Percentiles rank a stretch among this genome's conserved stretches.
These are phyloP conservation scores for Leptosomus discolor DNA, from an alignment of 2,113 vertebrate species.

Conservation along the genomic window DNA sequence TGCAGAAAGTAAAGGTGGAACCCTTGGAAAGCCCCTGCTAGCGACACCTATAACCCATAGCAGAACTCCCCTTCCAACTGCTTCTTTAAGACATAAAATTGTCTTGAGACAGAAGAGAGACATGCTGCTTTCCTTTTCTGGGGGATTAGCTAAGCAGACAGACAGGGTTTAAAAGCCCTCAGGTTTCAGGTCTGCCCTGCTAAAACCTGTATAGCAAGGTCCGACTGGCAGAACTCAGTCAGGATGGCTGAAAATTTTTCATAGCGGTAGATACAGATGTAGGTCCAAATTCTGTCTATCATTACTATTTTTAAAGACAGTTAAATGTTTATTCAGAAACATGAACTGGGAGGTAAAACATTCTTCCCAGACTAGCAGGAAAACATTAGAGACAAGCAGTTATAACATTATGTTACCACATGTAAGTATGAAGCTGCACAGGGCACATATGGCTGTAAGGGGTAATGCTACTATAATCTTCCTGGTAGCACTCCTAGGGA, in stretches of 20 bases:
- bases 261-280: background rate
- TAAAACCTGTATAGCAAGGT: background rate
- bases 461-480: slow-evolving; percentile 41
- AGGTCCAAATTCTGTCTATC: background rate
- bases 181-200: background rate
- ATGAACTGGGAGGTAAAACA: background rate
- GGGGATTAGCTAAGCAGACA: slow-evolving; percentile 4
- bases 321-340: background rate
- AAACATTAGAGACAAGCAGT: background rate
- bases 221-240: background rate
- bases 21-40: background rate
- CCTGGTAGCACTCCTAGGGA: background rate
- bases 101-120: background rate
- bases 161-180: background rate
- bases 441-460: slow-evolving; percentile 5
- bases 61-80: background rate
- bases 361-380: background rate
- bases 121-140: background rate
- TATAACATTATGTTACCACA: background rate
- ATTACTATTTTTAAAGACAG: background rate
- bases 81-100: background rate
- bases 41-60: background rate
- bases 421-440: background rate
- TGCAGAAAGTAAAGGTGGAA: background rate
- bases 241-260: background rate